Evolutionary conservation across 2,888 invertebrate genomes (phyloP), one percentile per base, ranked within the genome.

Genomic region (Timema cristinae): DNA sequence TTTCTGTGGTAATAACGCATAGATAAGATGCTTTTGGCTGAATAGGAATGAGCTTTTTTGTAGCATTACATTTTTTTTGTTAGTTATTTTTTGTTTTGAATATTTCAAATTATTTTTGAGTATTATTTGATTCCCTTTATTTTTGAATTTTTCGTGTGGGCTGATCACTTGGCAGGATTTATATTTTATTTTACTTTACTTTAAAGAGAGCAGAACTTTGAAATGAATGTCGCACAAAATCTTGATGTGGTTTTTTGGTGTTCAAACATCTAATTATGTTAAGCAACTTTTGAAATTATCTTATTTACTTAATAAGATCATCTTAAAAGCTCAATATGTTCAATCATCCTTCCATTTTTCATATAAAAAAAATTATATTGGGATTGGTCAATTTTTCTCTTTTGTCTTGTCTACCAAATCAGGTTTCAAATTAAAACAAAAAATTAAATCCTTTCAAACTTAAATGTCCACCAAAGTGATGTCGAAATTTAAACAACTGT

Each of bases 231-330:
- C 69, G 73, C 73, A 73, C 73, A 63, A 63, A 13, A 47, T 63
- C 66, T 73, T 69, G 73, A 73, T 73, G 73, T 73, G 73, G 47
- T 63, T 68, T 73, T 71, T 72, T 72, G 72, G 63, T 72, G 72
- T 72, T 69, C 69, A 71, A 63, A 59, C 67, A 71, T 47, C 50
- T 67, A 71, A 67, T 50, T 52, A 50, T 68, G 48, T 67, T 71
- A 71, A 71, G 71, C 13, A 59, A 50, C 48, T 71, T 56, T 67
- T 67, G 68, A 71, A 51, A 56, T n/a, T 69, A 50, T 32, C 32
- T 32, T 32, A 32, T 32, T 32, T 32, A 32, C 32, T 32, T 32
- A 32, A 32, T 32, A 32, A 32, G 32, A 32, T 32, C 32, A 32
- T 32, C 32, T 32, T 32, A 32, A 32, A 32, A 32, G 32, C 32